phyloP scores from a whole-genome alignment of 2,113 vertebrate genomes.

The Ceratotherium simum region DNA sequence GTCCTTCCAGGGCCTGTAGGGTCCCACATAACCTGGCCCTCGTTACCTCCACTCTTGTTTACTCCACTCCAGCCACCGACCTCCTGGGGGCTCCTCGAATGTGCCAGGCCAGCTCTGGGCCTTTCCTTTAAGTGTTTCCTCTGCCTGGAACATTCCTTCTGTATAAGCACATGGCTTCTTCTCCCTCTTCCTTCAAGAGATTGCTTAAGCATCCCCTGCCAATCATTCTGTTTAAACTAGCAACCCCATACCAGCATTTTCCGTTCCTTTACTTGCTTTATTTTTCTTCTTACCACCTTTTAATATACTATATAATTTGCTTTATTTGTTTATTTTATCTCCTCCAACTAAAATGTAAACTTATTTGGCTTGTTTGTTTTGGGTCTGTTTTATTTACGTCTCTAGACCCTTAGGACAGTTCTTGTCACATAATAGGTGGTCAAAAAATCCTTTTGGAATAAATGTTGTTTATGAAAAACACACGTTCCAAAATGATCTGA shows the following conservation, averaged over 20 bases:
- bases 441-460: not conserved
- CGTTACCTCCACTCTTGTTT: not conserved
- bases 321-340: slow-evolving; percentile 5
- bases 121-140: not conserved
- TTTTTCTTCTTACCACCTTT: not conserved
- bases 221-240: not conserved
- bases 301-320: not conserved
- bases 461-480: slow-evolving; percentile 6
- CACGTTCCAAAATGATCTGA: not conserved
- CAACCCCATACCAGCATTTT: not conserved
- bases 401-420: not conserved
- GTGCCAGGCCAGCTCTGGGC: not conserved
- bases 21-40: too few species aligned
- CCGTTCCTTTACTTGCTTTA: not conserved
- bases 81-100: not conserved
- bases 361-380: not conserved
- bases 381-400: not conserved
- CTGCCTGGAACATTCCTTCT: not conserved
- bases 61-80: not conserved
- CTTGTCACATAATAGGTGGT: not conserved
- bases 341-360: not conserved
- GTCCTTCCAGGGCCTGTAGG: not conserved
- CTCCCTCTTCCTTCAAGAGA: not conserved
- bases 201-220: not conserved
- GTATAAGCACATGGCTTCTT: not conserved